These are phyloP conservation scores for Otus scops DNA, from an alignment of 2,797 vertebrate genomes.

Conservation along the genomic window DNA sequence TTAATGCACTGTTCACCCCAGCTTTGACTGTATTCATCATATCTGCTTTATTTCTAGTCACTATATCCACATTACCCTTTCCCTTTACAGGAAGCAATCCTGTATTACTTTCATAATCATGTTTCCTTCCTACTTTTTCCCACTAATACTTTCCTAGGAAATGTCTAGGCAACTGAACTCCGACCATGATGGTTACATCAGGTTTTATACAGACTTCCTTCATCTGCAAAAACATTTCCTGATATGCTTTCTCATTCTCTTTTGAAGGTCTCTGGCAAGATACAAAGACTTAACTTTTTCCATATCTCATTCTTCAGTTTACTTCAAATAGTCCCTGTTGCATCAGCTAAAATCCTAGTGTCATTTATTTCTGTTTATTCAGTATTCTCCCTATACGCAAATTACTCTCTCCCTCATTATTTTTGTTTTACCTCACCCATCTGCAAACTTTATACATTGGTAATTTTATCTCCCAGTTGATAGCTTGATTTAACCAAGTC, in stretches of 20 bases:
- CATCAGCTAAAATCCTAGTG: slow-evolving; percentile 51
- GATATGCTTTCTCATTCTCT: slow-evolving; percentile 27
- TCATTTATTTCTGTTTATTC: slow-evolving; percentile 59
- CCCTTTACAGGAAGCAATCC: slow-evolving; percentile 22
- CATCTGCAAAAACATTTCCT: slow-evolving; percentile 56
- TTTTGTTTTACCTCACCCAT: slow-evolving; percentile 68
- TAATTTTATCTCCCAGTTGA: slow-evolving; percentile 74
- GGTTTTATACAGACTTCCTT: slow-evolving; percentile 55
- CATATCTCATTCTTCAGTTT: slow-evolving; percentile 37
- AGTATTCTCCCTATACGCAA: neutral
- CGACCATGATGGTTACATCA: neutral
- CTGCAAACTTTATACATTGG: slow-evolving; percentile 55
- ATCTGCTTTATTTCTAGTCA: neutral
- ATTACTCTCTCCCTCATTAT: slow-evolving; percentile 15
- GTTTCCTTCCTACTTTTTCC: slow-evolving; percentile 25
- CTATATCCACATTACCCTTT: neutral
- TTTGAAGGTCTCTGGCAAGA: slow-evolving; percentile 13
- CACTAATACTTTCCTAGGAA: slow-evolving; percentile 47
- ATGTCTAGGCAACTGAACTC: slow-evolving; percentile 13
- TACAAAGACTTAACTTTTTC: slow-evolving; percentile 22
- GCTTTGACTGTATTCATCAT: neutral
- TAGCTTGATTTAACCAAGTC: slow-evolving; percentile 72
- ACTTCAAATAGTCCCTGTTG: slow-evolving; percentile 16
- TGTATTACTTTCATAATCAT: neutral
- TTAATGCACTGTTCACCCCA: neutral